phyloP scores from a whole-genome alignment of 2,888 invertebrate genomes.

The Chaetogeoica ovagalla region DNA sequence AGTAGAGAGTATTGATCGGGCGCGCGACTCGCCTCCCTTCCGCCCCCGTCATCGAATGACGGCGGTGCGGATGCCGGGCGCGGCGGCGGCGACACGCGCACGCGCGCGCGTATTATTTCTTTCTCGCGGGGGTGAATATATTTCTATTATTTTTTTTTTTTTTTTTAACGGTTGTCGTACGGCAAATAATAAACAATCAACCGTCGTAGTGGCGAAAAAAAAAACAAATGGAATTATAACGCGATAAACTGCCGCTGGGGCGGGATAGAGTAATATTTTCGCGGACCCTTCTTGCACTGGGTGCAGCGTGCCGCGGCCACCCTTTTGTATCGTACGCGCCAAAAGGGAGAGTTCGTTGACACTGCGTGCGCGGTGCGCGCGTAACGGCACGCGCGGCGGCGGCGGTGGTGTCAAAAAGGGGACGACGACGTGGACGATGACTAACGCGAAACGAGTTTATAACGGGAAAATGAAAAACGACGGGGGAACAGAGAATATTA shows the following conservation, averaged over 20 bases:
- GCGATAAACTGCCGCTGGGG: neutral
- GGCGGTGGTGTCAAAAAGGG: neutral
- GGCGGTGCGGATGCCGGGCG: neutral
- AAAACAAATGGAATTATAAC: neutral
- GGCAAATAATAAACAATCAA: no score
- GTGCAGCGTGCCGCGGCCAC: neutral
- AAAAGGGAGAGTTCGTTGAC: conserved; percentile 50
- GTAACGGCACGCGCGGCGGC: neutral
- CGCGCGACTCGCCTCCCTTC: no score
- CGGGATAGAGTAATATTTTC: conserved; percentile 15
- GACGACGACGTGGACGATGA: conserved; percentile 28
- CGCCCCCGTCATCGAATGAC: neutral
- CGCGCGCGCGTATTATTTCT: no score
- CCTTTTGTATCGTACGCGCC: conserved; percentile 17
- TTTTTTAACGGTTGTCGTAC: no score
- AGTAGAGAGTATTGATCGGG: conserved; percentile 39
- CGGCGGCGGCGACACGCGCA: no score
- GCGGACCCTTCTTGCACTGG: conserved; percentile 26
- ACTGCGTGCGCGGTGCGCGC: neutral
- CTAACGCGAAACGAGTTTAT: conserved; percentile 3
- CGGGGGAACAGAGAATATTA: no score
- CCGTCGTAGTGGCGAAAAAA: no score
- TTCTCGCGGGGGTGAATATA: no score
- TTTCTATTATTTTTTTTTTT: no score
- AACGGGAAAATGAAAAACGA: neutral